Evolutionary conservation across 2,797 vertebrate genomes (phyloP).

Genomic region (Thripadectes ignobilis): DNA sequence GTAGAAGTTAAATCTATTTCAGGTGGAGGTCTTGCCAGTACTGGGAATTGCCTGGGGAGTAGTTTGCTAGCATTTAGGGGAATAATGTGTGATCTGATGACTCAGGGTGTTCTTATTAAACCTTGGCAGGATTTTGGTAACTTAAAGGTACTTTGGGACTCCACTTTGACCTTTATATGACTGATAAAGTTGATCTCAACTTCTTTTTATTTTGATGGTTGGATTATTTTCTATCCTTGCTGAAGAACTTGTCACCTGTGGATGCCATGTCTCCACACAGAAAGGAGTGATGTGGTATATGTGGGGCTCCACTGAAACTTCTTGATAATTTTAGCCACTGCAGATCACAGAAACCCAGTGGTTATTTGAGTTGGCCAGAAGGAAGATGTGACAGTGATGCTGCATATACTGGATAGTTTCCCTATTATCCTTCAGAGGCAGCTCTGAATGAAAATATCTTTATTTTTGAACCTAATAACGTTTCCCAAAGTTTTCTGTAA

Average conservation of each 20-base stretch:
- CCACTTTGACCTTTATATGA: background rate
- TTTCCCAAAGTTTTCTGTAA: background rate
- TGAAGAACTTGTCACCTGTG: background rate
- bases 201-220: background rate
- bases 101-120: background rate
- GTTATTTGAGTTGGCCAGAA: background rate
- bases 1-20: conserved; percentile 13
- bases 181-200: background rate
- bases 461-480: background rate
- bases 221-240: background rate
- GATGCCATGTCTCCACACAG: background rate
- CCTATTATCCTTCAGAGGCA: background rate
- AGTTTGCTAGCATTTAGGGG: background rate
- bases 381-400: background rate
- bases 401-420: background rate
- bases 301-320: background rate
- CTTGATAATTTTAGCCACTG: background rate
- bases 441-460: background rate
- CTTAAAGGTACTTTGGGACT: background rate
- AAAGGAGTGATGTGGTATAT: background rate
- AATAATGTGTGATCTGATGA: background rate
- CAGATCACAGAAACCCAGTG: background rate
- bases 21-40: background rate
- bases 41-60: background rate
- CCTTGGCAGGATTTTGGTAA: background rate